Evolutionary conservation across 2,888 invertebrate genomes (phyloP).

Genomic region (Lithosia quadra): DNA sequence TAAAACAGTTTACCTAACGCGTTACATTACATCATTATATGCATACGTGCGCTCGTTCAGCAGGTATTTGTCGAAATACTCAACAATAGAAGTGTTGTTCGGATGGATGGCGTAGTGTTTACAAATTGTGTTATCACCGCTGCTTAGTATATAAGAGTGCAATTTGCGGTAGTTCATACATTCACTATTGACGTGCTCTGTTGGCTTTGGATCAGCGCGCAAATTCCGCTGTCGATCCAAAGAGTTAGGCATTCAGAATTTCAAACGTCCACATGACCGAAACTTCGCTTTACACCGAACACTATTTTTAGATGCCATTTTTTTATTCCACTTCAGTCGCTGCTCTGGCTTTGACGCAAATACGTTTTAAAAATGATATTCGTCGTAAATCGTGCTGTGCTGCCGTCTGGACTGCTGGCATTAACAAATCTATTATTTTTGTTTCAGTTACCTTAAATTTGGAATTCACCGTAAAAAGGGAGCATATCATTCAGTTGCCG

Average conservation of each 20-base stretch:
- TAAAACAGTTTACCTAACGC: constrained; percentile 50
- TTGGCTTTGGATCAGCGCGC: constrained; percentile 77
- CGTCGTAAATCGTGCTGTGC: constrained; percentile 50
- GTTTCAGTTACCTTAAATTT: constrained; percentile 84
- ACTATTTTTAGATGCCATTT: constrained; percentile 78
- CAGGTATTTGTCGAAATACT: constrained; percentile 65
- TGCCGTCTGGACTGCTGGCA: constrained; percentile 39
- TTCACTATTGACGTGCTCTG: constrained; percentile 69
- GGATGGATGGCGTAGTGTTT: constrained; percentile 69
- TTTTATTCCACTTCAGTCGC: constrained; percentile 78
- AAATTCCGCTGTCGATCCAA: constrained; percentile 62
- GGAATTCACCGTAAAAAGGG: constrained; percentile 69
- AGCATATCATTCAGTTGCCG: constrained; percentile 78
- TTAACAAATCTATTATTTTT: constrained; percentile 64
- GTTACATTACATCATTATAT: constrained; percentile 57
- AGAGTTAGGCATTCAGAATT: constrained; percentile 55
- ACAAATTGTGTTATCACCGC: constrained; percentile 73
- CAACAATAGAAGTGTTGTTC: constrained; percentile 57
- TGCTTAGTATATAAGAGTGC: constrained; percentile 60
- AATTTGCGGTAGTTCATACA: constrained; percentile 64
- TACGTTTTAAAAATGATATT: constrained; percentile 65
- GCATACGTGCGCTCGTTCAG: constrained; percentile 43
- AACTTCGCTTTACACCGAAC: constrained; percentile 69
- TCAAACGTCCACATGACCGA: constrained; percentile 77
- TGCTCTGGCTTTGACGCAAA: constrained; percentile 74